Percentiles rank a stretch among this genome's conserved stretches.
Conservation (phyloP, 2,797 vertebrate species). For the Diplodus sargus region DNA sequence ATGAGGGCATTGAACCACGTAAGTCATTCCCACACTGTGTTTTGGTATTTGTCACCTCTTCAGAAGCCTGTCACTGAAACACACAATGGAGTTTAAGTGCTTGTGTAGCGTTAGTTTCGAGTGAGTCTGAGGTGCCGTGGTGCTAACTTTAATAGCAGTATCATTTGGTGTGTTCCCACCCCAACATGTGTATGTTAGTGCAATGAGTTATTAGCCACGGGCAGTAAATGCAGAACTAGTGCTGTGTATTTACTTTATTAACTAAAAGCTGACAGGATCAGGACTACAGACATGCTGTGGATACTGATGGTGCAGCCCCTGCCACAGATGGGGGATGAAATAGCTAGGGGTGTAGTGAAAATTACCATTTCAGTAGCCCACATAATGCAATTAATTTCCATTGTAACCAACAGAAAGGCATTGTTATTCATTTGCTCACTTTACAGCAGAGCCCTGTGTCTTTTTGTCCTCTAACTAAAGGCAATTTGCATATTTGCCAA, state of each 20-base stretch:
- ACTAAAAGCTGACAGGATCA: background rate
- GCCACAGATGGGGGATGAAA: constrained; percentile 5
- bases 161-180: background rate
- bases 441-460: background rate
- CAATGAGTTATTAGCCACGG: background rate
- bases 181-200: background rate
- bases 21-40: constrained; percentile 76
- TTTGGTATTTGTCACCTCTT: constrained; percentile 28
- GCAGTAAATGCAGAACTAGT: background rate
- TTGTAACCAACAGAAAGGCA: constrained; percentile 27
- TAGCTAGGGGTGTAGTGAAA: constrained; percentile 1
- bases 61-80: background rate
- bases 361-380: constrained; percentile 37
- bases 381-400: constrained; percentile 38
- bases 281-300: background rate
- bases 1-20: constrained; percentile 89
- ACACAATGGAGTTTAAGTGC: background rate
- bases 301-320: background rate
- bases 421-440: constrained; percentile 22
- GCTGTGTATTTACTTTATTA: background rate
- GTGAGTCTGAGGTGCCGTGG: background rate
- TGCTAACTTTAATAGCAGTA: background rate
- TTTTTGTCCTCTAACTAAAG: background rate
- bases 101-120: background rate
- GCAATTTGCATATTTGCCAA: constrained; percentile 14